phyloP scores from a whole-genome alignment of 2,888 invertebrate species.

The Tenthredo livida region DNA sequence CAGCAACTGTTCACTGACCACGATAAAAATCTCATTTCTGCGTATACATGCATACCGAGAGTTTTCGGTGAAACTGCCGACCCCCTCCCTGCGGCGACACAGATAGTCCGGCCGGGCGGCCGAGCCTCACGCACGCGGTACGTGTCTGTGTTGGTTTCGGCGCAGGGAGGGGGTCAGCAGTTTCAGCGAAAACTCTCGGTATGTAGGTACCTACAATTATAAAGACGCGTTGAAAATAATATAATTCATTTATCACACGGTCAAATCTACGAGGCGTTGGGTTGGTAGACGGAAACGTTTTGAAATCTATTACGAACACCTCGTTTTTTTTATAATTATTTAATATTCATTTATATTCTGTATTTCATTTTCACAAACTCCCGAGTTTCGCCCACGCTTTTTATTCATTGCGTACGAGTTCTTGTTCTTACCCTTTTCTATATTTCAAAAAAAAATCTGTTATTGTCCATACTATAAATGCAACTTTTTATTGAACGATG shows the following conservation, averaged over 20 bases:
- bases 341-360: not conserved
- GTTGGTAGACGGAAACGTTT: conserved; percentile 27
- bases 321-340: not conserved
- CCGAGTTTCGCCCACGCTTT: conserved; percentile 28
- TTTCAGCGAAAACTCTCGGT: too few relatives aligned
- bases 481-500: not conserved
- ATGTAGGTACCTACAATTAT: not conserved
- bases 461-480: not conserved
- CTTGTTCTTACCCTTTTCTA: not conserved
- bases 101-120: too few relatives aligned
- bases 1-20: not conserved
- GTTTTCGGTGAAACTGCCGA: too few relatives aligned
- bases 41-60: too few relatives aligned
- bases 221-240: not conserved
- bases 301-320: conserved; percentile 25
- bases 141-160: too few relatives aligned
- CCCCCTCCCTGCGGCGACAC: too few relatives aligned
- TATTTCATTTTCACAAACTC: conserved; percentile 4
- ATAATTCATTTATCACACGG: conserved; percentile 44
- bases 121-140: too few relatives aligned
- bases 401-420: not conserved
- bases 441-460: not conserved
- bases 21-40: conserved; percentile 5
- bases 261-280: conserved; percentile 40
- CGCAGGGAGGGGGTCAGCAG: too few relatives aligned